phyloP scores from a whole-genome alignment of 2,113 vertebrate species.

The Haliaeetus leucogaster region DNA sequence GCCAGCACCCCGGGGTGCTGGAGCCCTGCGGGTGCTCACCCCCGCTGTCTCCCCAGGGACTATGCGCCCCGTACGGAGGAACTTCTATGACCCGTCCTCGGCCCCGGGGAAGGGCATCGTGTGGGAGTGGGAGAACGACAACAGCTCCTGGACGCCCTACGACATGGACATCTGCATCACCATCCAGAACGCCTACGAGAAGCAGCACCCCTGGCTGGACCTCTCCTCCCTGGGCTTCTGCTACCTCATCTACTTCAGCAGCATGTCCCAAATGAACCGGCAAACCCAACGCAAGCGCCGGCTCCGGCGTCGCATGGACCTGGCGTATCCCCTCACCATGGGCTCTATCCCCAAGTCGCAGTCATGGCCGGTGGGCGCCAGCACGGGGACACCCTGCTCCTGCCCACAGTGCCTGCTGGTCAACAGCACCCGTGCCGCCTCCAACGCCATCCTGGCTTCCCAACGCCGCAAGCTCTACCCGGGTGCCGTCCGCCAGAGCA shows the following conservation, averaged over 20 bases:
- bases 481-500: constrained; percentile 82
- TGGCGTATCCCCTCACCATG: constrained; percentile 93
- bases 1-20: accelerated
- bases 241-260: constrained; percentile 95
- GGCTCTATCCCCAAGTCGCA: constrained; percentile 97
- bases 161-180: constrained; percentile 98
- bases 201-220: constrained; percentile 97
- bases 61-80: constrained; percentile 91
- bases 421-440: constrained; percentile 92
- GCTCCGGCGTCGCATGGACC: constrained; percentile 91
- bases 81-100: constrained; percentile 94
- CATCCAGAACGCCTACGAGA: constrained; percentile 98
- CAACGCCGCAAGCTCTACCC: constrained; percentile 85
- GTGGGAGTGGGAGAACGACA: constrained; percentile 97
- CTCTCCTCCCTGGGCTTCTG: constrained; percentile 94
- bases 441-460: constrained; percentile 94
- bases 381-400: constrained; percentile 88
- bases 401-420: constrained; percentile 95
- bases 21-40: accelerated
- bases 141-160: constrained; percentile 90
- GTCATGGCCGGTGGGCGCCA: constrained; percentile 93
- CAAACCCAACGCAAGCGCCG: constrained; percentile 91
- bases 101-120: constrained; percentile 94
- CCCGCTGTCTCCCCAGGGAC: constrained; percentile 75
- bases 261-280: constrained; percentile 96